These are phyloP conservation scores for Antennarius striatus DNA, from an alignment of 2,113 vertebrate genomes.

Conservation along the genomic window DNA sequence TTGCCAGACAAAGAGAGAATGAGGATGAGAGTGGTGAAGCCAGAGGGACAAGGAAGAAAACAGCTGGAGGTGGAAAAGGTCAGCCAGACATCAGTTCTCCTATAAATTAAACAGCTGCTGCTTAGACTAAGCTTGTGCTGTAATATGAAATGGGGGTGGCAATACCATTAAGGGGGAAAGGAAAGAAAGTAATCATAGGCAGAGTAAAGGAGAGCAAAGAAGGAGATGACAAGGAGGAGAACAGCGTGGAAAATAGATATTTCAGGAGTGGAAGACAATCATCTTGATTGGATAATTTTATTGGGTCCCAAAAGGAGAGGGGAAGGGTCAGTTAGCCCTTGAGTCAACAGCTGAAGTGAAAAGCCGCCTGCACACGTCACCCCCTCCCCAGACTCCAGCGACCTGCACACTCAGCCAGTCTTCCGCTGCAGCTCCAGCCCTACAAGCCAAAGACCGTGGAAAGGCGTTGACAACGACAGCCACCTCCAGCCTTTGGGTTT, in stretches of 20 bases:
- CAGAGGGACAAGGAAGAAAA: slow-evolving; percentile 41
- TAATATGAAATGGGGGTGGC: slow-evolving; percentile 10
- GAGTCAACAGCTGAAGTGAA: slow-evolving; percentile 76
- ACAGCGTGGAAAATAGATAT: slow-evolving; percentile 18
- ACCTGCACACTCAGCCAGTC: slow-evolving; percentile 61
- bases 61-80: slow-evolving; percentile 62
- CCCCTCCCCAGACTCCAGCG: slow-evolving; percentile 45
- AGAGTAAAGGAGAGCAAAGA: slow-evolving; percentile 16
- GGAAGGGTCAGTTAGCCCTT: slow-evolving; percentile 57
- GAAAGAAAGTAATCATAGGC: not conserved
- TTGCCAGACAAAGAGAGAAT: slow-evolving; percentile 4
- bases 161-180: not conserved
- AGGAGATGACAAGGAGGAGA: slow-evolving; percentile 26
- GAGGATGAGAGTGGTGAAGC: slow-evolving; percentile 9
- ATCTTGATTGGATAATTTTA: slow-evolving; percentile 46
- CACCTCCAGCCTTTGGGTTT: slow-evolving; percentile 55
- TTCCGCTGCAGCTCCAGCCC: slow-evolving; percentile 61
- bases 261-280: slow-evolving; percentile 29
- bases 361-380: slow-evolving; percentile 45
- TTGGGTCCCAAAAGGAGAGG: slow-evolving; percentile 35
- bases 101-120: slow-evolving; percentile 47
- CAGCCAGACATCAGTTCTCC: slow-evolving; percentile 37
- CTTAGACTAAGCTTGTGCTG: slow-evolving; percentile 28
- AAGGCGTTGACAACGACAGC: slow-evolving; percentile 64
- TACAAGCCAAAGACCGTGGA: slow-evolving; percentile 57